These are phyloP conservation scores for Mus caroli DNA, from an alignment of 2,797 vertebrate species.

Conservation along the genomic window DNA sequence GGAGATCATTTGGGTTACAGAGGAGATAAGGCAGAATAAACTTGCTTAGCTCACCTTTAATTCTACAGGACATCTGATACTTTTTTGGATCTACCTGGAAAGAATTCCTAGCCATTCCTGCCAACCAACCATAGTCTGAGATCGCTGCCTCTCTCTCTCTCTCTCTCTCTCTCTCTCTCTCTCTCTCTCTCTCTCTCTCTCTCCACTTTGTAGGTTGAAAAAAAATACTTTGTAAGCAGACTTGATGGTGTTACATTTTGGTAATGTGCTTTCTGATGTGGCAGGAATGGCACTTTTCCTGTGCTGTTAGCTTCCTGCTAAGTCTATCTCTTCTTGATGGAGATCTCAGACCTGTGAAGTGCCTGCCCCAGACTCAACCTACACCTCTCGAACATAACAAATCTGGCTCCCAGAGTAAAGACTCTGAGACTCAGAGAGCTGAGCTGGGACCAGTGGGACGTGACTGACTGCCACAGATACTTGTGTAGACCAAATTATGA, in stretches of 20 bases:
- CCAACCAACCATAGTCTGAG: not conserved
- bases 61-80: not conserved
- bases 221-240: not conserved
- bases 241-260: not conserved
- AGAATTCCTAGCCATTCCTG: not conserved
- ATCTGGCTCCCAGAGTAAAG: not conserved
- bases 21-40: not conserved
- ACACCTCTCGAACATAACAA: not conserved
- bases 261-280: not conserved
- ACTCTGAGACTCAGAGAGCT: not conserved
- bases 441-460: constrained; percentile 24
- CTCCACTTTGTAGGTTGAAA: not conserved
- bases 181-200: not conserved
- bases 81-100: not conserved
- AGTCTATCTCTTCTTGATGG: not conserved
- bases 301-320: not conserved
- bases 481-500: constrained; percentile 78
- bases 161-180: too few species aligned
- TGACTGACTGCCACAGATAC: constrained; percentile 32
- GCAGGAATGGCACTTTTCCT: not conserved
- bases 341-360: not conserved
- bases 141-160: not conserved
- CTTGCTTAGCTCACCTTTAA: not conserved
- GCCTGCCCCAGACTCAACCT: not conserved
- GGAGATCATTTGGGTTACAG: not conserved